Base-by-base conservation (phyloP, 2,113 vertebrate species). In the Tragelaphus buxtoni region DNA sequence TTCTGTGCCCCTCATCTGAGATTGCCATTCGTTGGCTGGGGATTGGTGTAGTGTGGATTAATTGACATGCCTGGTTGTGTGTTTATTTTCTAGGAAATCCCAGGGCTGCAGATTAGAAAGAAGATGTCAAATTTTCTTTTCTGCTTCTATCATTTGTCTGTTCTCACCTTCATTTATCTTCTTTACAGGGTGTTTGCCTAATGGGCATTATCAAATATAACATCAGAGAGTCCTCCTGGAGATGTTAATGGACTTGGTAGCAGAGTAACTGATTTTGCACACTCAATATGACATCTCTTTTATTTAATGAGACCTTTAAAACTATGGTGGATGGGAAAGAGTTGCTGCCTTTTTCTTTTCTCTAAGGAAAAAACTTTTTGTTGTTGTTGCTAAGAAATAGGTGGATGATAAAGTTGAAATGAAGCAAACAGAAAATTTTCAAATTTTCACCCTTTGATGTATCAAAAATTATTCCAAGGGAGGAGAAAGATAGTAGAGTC, bases 251-350 rank as follows among this genome's bases (percentile, higher is more conserved):
- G 32, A 80, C 65, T 93, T 42, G 35, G 22, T 92, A 47, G 12
- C 28, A 49, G 47, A 74, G 9, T 13, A 61, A 51, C 42, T 91
- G 93, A 58, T 63, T 96, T 76, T 77, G 28, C 39, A 72, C 14
- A 26, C 58, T 81, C 47, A 85, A 3, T 47, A 28, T 65, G 32
- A 22, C 18, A 83, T 82, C 20, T 79, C 53, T 65, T 84, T n/a
- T 4, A 16, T 85, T 61, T 79, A 93, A 53, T 85, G 76, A 95
- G 49, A 93, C 53, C 20, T 77, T 96, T 72, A 85, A 82, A 95
- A 58, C 42, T 17, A 53, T 49, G 22, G 16, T 87, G 2, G 13
- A 11, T 51, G 11, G 26, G 2, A 55, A 69, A 69, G 69, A 94
- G 2, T 1, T 56, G 20, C 32, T 85, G 30, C 14, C 16, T 47